Percentiles rank a stretch among this genome's conserved stretches.
Evolutionary conservation across 2,888 invertebrate species (phyloP).

Genomic region (Pristionchus japonicus): DNA sequence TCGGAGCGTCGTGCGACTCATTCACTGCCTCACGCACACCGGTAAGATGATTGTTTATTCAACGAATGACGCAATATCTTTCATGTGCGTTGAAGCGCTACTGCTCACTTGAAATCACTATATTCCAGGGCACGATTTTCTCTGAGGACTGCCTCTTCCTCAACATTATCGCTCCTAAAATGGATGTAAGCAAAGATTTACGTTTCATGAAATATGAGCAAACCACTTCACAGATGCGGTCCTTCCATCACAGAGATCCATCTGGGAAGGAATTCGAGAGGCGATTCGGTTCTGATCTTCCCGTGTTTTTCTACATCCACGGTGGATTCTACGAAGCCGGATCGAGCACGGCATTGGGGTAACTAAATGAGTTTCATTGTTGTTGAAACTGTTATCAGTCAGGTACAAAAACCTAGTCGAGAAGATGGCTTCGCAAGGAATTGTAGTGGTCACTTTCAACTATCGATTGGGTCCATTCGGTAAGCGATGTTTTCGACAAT

Average conservation of each 20-base stretch:
- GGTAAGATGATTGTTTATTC: background rate
- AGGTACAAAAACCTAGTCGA: constrained; percentile 58
- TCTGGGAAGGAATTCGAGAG: background rate
- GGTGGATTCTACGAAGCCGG: constrained; percentile 63
- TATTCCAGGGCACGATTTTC: constrained; percentile 51
- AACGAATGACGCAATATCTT: no score
- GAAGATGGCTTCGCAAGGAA: constrained; percentile 58
- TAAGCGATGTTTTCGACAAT: constrained; percentile 11
- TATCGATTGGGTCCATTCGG: constrained; percentile 63
- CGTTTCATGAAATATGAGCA: background rate
- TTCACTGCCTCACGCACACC: background rate
- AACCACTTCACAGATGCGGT: background rate
- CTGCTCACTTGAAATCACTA: constrained; percentile 45
- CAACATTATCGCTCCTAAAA: constrained; percentile 60
- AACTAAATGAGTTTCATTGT: background rate
- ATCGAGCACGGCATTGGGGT: constrained; percentile 39
- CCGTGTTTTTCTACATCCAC: constrained; percentile 63
- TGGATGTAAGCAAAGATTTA: background rate
- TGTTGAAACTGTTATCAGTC: background rate
- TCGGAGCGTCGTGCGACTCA: constrained; percentile 49
- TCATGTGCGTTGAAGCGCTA: background rate
- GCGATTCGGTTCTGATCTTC: constrained; percentile 50
- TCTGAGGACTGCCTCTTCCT: constrained; percentile 65
- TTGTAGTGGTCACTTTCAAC: constrained; percentile 63
- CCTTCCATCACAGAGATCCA: background rate